Base-by-base conservation (phyloP, 2,797 vertebrate genomes). In the Naso thynnoides region DNA sequence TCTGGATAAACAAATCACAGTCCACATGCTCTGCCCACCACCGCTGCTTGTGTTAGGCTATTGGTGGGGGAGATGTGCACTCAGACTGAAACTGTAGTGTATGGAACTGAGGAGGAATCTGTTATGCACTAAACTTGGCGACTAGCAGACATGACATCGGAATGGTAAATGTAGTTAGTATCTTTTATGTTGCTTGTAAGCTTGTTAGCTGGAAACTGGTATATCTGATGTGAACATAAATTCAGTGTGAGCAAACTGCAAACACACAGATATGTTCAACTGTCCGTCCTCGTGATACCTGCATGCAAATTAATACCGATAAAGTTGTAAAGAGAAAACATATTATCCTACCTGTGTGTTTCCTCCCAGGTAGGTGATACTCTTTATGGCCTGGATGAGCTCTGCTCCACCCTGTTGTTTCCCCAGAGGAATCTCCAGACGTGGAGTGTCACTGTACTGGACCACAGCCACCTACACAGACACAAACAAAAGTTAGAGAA, bases 391-490 rank as follows among this genome's bases (percentile, higher is more conserved):
- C 70, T 81, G 59, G 42, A 95, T 91, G 73, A 95, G 91, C 39
- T 93, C 87, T 19, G 73, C 57, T 54, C 76, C 89, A 21, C 80
- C 78, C 60, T 91, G 90, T 70, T 95, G 93, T 31, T 69, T 83
- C 8, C 94, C 94, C 60, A 96, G 89, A 27, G 92, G 63, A 58
- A 96, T 94, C 90, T 96, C 95, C 79, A 96, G 83, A 18, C 94
- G 91, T 41, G 95, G 94, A 4, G 89, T 93, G 82, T 95, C 94
- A 1, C 95, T 96, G 88, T 95, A 96, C 79, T 96, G 95, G 31
- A 96, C 82, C 45, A 96, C 94, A 6, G 86, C 94, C 42, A 95
- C 94, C 90, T 93, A 16, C 11, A 52, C 27, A 49, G 8, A 74
- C 24, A 69, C 14, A 71, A 0, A 26, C n/a, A 39, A 8, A 54